Evolutionary conservation across 2,113 vertebrate species (phyloP).

Genomic region (Puntigrus tetrazona): DNA sequence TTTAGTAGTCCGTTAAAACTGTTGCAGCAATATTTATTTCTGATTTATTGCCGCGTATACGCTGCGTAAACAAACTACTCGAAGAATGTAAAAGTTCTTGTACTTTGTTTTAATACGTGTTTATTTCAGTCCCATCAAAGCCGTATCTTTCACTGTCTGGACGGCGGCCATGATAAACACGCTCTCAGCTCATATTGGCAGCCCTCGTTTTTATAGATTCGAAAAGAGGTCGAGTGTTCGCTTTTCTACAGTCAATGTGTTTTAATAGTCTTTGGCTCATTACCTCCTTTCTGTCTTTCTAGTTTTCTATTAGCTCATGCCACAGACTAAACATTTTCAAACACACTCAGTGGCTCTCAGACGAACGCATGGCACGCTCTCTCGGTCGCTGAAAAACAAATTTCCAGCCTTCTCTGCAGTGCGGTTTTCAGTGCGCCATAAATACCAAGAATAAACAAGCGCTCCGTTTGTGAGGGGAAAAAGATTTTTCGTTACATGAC

Average conservation of each 20-base stretch:
- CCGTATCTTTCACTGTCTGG: conserved; percentile 24
- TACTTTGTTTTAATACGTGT: neutral
- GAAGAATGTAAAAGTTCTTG: conserved; percentile 14
- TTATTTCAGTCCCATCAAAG: conserved; percentile 15
- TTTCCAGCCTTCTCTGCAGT: conserved; percentile 42
- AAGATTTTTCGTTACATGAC: conserved; percentile 18
- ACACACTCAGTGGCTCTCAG: conserved; percentile 42
- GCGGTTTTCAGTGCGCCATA: conserved; percentile 45
- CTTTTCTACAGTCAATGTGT: conserved; percentile 41
- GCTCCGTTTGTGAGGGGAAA: conserved; percentile 34
- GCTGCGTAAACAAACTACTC: neutral
- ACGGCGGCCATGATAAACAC: neutral
- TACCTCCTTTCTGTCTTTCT: conserved; percentile 45
- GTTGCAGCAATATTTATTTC: conserved; percentile 7
- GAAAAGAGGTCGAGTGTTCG: neutral
- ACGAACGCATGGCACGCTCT: conserved; percentile 31
- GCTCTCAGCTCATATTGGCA: conserved; percentile 27
- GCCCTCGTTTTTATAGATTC: neutral
- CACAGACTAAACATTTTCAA: conserved; percentile 50
- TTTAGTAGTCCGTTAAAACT: neutral
- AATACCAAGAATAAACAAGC: conserved; percentile 50
- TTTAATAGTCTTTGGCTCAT: conserved; percentile 46
- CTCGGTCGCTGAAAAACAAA: conserved; percentile 35
- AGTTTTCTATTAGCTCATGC: conserved; percentile 54
- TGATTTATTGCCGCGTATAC: neutral